These are phyloP conservation scores for Hyles lineata DNA, from an alignment of 2,888 invertebrate genomes.

Conservation along the genomic window DNA sequence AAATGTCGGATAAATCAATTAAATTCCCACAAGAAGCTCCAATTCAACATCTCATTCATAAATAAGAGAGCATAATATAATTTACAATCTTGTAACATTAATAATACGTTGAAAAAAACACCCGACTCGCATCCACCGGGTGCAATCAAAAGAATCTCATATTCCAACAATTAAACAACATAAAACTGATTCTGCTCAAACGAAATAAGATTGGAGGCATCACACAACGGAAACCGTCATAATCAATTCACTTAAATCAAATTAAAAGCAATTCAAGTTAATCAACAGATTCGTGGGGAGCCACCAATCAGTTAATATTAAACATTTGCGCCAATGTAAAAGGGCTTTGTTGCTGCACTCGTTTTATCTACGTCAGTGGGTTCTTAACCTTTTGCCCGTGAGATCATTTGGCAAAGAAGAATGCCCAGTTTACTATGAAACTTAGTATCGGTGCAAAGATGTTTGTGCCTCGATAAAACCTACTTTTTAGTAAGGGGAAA, in stretches of 20 bases:
- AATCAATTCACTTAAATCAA: conserved; percentile 68
- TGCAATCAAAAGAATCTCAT: conserved; percentile 10
- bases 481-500: no score
- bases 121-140: background rate
- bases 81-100: no score
- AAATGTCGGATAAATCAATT: no score
- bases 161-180: conserved; percentile 20
- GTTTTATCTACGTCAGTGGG: no score
- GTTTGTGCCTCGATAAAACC: no score
- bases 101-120: background rate
- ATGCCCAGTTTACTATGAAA: no score
- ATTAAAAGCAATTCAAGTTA: conserved; percentile 71
- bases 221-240: conserved; percentile 64
- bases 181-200: conserved; percentile 21
- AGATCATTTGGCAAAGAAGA: no score
- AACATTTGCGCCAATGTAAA: conserved; percentile 31
- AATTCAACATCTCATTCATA: no score
- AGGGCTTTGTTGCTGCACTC: conserved; percentile 12
- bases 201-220: conserved; percentile 24
- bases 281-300: conserved; percentile 55
- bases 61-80: no score
- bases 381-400: no score
- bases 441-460: no score
- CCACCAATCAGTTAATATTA: conserved; percentile 63
- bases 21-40: no score